Evolutionary conservation across 2,888 invertebrate genomes (phyloP), one percentile per base, ranked within the genome.

Genomic region (Siphonodentalium dalli): DNA sequence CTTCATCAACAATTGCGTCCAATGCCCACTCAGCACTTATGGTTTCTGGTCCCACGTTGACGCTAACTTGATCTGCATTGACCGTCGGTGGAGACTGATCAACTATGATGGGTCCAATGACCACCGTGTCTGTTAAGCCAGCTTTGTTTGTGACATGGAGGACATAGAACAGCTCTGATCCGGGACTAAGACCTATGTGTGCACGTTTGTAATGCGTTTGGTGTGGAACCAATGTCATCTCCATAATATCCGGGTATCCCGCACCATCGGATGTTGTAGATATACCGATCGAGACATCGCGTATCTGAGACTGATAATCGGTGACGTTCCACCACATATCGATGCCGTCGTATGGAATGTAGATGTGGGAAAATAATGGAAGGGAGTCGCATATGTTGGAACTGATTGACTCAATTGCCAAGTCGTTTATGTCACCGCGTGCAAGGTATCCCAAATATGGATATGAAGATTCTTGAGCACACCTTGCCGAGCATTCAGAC

Each of bases 61-160:
- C n/a, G n/a, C n/a, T n/a, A n/a, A n/a, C n/a, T n/a, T n/a, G n/a
- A n/a, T n/a, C n/a, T n/a, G n/a, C n/a, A n/a, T n/a, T n/a, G n/a
- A n/a, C n/a, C n/a, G n/a, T n/a, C n/a, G 63, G 61, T 8, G 63
- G 52, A 5, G 66, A 58, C 23, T 56, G 55, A 39, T 66, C 63
- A 20, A 61, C 56, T 18, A 61, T 9, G 15, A 66, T 34, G n/a
- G 66, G 63, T 26, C 66, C 66, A 34, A 60, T 28, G 7, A 38
- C 33, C 3, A 50, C 40, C 18, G 24, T 37, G 7, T 28, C 27
- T 11, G 37, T 15, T 27, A 60, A 21, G 8, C 61, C 53, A n/a
- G 63, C 63, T 39, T 60, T 63, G 44, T 48, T 63, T 3, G 29
- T 20, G 1, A 48, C 58, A 27, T 44, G 49, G n/a, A 66, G 40